Evolutionary conservation across 2,113 vertebrate genomes (phyloP).

Genomic region (Strix aluco): DNA sequence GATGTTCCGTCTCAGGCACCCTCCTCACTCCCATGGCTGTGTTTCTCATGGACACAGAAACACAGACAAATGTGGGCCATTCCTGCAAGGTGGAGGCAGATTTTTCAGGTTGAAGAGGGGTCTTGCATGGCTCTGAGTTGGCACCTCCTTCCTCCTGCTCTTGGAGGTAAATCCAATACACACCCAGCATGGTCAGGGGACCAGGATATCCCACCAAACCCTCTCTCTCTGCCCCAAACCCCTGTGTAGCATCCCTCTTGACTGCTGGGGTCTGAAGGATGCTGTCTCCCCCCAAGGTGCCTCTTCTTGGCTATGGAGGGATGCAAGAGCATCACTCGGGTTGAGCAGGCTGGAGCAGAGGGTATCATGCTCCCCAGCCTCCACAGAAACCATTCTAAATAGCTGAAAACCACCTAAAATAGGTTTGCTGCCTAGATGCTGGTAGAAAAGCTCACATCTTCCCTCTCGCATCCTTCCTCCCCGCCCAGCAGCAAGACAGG

Average conservation of each 20-base stretch:
- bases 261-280: neutral
- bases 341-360: neutral
- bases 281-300: accelerated
- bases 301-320: neutral
- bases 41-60: neutral
- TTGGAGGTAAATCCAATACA: neutral
- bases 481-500: accelerated
- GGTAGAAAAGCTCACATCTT: neutral
- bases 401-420: slow-evolving; percentile 29
- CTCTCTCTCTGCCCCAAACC: neutral
- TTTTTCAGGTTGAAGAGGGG: neutral
- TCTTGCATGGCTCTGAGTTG: neutral
- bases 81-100: neutral
- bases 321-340: neutral
- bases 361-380: neutral
- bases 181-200: neutral
- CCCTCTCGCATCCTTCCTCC: slow-evolving; percentile 33
- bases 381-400: neutral
- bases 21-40: accelerated
- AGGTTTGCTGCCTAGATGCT: neutral
- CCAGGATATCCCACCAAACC: neutral
- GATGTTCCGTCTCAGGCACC: accelerated
- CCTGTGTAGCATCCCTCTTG: neutral
- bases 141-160: neutral
- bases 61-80: accelerated